phyloP scores from a whole-genome alignment of 2,113 vertebrate genomes.

The Scomber scombrus region DNA sequence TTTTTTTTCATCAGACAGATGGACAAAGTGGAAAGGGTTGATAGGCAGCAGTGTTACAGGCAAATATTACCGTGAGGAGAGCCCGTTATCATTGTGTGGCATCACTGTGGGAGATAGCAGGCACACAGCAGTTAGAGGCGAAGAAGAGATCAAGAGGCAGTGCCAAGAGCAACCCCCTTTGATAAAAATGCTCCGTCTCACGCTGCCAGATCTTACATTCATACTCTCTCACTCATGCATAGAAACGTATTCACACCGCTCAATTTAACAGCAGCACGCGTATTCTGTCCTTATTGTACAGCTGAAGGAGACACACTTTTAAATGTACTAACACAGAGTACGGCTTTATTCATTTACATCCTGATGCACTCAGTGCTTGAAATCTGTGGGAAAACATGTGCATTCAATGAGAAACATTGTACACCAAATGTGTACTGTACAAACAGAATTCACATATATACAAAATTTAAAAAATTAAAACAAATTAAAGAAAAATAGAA shows the following conservation, averaged over 20 bases:
- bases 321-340: conserved; percentile 29
- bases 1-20: conserved; percentile 19
- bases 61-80: conserved; percentile 34
- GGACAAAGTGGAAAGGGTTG: conserved; percentile 25
- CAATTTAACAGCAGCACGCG: conserved; percentile 49
- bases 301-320: conserved; percentile 44
- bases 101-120: conserved; percentile 65
- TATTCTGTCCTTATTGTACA: conserved; percentile 40
- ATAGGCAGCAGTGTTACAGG: conserved; percentile 33
- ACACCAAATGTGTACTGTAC: neutral
- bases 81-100: conserved; percentile 56
- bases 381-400: neutral
- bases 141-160: conserved; percentile 70
- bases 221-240: conserved; percentile 55
- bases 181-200: conserved; percentile 59
- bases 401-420: neutral
- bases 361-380: conserved; percentile 25
- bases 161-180: conserved; percentile 62
- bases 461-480: too few species aligned
- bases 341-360: conserved; percentile 48
- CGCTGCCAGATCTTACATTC: conserved; percentile 56
- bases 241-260: conserved; percentile 50
- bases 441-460: conserved; percentile 6
- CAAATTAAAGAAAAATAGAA: too few species aligned
- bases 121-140: conserved; percentile 60